Conservation (phyloP, 2,113 vertebrate genomes). For the Petroica traversi region DNA sequence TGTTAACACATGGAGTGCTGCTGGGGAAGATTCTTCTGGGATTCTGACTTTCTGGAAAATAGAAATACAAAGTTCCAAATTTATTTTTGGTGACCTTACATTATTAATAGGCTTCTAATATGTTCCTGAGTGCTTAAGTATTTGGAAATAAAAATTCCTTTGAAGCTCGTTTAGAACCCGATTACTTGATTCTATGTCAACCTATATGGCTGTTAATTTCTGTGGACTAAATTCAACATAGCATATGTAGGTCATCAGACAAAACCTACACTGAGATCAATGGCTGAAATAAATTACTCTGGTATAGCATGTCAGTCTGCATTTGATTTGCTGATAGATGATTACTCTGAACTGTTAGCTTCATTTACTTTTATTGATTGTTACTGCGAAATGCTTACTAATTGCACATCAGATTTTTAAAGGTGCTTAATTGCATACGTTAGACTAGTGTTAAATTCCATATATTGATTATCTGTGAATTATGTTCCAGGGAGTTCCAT, state of each 20-base stretch:
- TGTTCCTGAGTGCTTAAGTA: neutral
- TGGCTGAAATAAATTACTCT: conserved; percentile 33
- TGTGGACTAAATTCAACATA: neutral
- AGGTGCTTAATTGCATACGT: conserved; percentile 19
- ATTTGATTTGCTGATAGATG: conserved; percentile 36
- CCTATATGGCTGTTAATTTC: neutral
- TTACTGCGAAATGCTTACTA: conserved; percentile 44
- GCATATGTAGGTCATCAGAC: conserved; percentile 23
- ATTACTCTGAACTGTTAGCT: conserved; percentile 30
- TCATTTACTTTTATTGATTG: conserved; percentile 51
- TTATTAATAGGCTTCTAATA: neutral
- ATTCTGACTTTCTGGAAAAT: neutral
- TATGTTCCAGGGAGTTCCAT: neutral
- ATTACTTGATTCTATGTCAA: neutral
- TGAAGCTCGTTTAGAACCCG: neutral
- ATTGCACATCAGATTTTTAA: conserved; percentile 49
- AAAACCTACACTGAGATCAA: conserved; percentile 6
- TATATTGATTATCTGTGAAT: neutral
- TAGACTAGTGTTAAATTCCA: neutral
- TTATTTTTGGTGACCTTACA: neutral
- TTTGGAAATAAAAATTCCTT: neutral
- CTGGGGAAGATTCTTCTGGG: neutral
- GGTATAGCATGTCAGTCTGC: neutral
- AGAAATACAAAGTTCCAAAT: neutral
- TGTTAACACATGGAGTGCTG: neutral